Conservation (phyloP, 2,113 vertebrate genomes). For the Xiphophorus couchianus region DNA sequence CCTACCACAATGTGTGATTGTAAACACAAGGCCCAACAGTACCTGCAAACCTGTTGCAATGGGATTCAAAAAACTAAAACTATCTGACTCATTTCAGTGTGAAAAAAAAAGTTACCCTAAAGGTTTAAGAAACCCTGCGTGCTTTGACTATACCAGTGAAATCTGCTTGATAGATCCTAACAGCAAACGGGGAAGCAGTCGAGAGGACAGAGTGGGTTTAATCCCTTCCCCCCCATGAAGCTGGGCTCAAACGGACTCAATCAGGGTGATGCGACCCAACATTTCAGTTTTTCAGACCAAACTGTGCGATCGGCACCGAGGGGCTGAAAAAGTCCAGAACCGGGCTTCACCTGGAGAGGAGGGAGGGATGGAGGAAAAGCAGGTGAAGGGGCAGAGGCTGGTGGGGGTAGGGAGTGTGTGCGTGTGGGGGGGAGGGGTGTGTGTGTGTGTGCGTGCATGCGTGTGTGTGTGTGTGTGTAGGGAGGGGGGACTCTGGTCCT, state of each 20-base stretch:
- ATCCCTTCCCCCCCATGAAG: slow-evolving; percentile 61
- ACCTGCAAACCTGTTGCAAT: neutral
- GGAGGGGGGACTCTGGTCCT: slow-evolving; percentile 41
- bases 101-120: neutral
- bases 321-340: neutral
- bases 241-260: slow-evolving; percentile 24
- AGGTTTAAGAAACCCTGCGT: neutral
- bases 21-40: too few relatives aligned
- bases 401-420: neutral
- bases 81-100: neutral
- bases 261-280: slow-evolving; percentile 30
- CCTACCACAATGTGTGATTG: too few relatives aligned
- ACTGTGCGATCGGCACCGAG: neutral
- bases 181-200: slow-evolving; percentile 77
- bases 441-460: too few relatives aligned
- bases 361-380: slow-evolving; percentile 21
- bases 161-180: slow-evolving; percentile 43
- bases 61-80: neutral
- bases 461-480: neutral
- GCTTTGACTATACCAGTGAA: neutral
- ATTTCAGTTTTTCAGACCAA: slow-evolving; percentile 13
- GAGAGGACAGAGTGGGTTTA: slow-evolving; percentile 75
- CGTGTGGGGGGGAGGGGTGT: too few relatives aligned
- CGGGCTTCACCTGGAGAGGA: too few relatives aligned
- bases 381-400: slow-evolving; percentile 60